Evolutionary conservation across 1,140 invertebrate genomes (phyloP).

Genomic region (Tigriopus japonicus): DNA sequence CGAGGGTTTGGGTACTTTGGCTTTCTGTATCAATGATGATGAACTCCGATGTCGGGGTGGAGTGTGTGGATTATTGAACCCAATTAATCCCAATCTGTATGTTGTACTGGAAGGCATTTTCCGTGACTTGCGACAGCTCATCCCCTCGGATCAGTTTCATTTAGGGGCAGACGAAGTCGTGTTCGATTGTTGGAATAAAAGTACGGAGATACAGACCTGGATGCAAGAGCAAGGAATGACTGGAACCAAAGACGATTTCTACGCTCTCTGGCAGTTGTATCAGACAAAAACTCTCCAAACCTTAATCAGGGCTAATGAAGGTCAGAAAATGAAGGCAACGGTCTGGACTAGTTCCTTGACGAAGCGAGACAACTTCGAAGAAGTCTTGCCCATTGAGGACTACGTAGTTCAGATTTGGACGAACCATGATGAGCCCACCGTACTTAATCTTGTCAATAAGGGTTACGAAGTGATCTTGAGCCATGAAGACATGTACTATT

Average conservation of each 20-base stretch:
- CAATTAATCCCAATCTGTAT: conserved; percentile 49
- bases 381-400: conserved; percentile 40
- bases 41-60: conserved; percentile 44
- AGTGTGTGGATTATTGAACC: conserved; percentile 68
- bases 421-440: not conserved
- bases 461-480: conserved; percentile 54
- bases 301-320: not conserved
- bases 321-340: conserved; percentile 32
- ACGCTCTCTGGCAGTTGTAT: not conserved
- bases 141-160: conserved; percentile 40
- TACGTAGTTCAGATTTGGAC: conserved; percentile 46
- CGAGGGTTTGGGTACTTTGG: conserved; percentile 24
- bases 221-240: not conserved
- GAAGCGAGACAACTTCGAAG: conserved; percentile 35
- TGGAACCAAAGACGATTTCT: not conserved
- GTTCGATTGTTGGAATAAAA: conserved; percentile 53
- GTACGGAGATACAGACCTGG: conserved; percentile 41
- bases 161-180: conserved; percentile 74
- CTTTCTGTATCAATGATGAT: conserved; percentile 31
- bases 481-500: conserved; percentile 61
- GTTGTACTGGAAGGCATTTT: conserved; percentile 27
- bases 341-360: conserved; percentile 64
- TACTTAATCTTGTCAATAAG: conserved; percentile 42
- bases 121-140: conserved; percentile 17
- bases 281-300: not conserved